A percentile compares a stretch with the other conserved stretches of the same genome.
phyloP scores from a whole-genome alignment of 2,888 invertebrate species.

The Spilosoma lubricipeda region DNA sequence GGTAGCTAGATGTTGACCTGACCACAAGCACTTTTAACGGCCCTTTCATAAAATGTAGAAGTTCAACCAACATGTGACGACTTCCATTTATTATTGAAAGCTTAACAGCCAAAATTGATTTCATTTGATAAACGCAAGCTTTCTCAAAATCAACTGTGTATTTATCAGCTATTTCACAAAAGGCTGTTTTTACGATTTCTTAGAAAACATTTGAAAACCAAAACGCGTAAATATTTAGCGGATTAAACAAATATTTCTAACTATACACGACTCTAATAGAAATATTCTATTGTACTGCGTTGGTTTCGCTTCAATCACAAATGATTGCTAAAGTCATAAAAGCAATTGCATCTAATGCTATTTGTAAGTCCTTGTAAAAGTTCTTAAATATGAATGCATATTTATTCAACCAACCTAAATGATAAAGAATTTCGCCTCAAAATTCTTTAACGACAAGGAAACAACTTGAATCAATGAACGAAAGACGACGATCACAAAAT shows the following conservation, averaged over 20 bases:
- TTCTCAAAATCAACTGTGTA: not conserved
- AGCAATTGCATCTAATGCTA: too few relatives aligned
- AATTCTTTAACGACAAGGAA: not conserved
- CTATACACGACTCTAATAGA: not conserved
- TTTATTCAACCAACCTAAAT: not conserved
- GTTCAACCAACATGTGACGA: conserved; percentile 30
- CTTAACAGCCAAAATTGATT: not conserved
- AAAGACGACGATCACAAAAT: conserved; percentile 25
- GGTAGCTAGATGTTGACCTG: conserved; percentile 59
- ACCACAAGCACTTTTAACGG: conserved; percentile 45
- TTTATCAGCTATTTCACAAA: not conserved
- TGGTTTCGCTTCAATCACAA: not conserved
- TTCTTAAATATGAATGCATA: not conserved
- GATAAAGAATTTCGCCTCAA: not conserved
- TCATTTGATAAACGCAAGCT: not conserved
- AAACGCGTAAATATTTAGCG: not conserved
- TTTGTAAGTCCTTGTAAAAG: not conserved
- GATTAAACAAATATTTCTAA: not conserved
- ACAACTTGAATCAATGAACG: conserved; percentile 16
- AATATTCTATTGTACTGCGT: not conserved
- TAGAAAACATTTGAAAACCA: not conserved
- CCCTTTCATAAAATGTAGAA: conserved; percentile 62
- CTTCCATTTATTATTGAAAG: conserved; percentile 27
- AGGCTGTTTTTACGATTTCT: not conserved
- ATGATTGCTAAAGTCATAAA: not conserved